A percentile compares a stretch with the other conserved stretches of the same genome.
Evolutionary conservation across 2,797 vertebrate species (phyloP).

Genomic region (Phataginus tricuspis): DNA sequence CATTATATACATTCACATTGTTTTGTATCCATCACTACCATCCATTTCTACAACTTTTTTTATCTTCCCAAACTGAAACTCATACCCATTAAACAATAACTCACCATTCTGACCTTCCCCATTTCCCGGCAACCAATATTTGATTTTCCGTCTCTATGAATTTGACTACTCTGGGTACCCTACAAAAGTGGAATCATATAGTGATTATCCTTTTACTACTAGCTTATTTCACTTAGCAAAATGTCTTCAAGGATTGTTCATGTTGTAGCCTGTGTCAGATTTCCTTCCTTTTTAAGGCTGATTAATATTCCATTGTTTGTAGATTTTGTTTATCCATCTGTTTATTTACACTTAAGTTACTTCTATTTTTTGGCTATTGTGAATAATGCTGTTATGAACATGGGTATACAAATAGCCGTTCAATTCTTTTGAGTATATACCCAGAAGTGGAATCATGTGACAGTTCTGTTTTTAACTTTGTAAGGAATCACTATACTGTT

Average conservation of each 20-base stretch:
- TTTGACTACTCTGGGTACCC: background rate
- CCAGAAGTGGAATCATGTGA: background rate
- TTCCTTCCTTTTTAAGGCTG: background rate
- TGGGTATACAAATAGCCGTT: background rate
- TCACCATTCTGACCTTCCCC: background rate
- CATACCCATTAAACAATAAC: background rate
- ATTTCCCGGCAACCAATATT: background rate
- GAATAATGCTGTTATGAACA: background rate
- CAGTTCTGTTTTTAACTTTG: background rate
- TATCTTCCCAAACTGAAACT: conserved; percentile 4
- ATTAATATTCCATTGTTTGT: background rate
- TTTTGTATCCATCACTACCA: background rate
- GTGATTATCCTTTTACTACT: background rate
- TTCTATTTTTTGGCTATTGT: background rate
- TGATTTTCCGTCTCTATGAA: background rate
- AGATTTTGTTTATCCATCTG: background rate
- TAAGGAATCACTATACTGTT: background rate
- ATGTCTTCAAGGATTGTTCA: background rate
- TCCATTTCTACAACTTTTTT: background rate
- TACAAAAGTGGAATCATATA: background rate
- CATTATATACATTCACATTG: background rate
- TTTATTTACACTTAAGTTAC: background rate
- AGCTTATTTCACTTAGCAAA: background rate
- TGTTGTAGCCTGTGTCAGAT: background rate
- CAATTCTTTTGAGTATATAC: background rate